Conservation (phyloP, 2,888 invertebrate species). For the Drosophila silvestris region DNA sequence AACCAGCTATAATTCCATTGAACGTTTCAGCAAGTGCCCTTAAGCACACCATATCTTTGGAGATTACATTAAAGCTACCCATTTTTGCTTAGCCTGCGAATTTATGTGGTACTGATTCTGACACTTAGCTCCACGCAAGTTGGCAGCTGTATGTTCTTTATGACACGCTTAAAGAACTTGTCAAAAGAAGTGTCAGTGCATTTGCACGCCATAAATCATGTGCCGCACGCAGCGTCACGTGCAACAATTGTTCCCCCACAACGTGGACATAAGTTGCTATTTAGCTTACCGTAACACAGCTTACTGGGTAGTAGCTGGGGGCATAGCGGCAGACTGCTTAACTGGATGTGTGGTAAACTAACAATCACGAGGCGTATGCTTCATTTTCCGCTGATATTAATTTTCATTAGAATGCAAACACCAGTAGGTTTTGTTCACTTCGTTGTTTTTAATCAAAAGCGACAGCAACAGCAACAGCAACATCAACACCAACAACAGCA, state of each 20-base stretch:
- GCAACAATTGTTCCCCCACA: constrained; percentile 33
- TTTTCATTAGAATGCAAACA: constrained; percentile 38
- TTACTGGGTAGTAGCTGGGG: constrained; percentile 1
- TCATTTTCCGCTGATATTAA: constrained; percentile 39
- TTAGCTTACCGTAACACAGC: constrained; percentile 13
- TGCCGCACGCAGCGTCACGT: constrained; percentile 35
- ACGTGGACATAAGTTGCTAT: constrained; percentile 10
- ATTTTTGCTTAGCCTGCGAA: not conserved
- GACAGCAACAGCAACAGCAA: constrained; percentile 19
- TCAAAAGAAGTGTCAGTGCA: constrained; percentile 42
- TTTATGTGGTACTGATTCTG: not conserved
- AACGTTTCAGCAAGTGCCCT: not conserved
- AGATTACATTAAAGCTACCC: not conserved
- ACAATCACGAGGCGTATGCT: constrained; percentile 18
- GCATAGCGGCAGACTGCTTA: not conserved
- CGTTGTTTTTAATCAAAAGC: constrained; percentile 29
- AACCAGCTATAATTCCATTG: not conserved
- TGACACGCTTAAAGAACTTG: constrained; percentile 39
- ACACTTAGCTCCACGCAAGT: not conserved
- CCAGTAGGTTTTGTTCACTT: constrained; percentile 6
- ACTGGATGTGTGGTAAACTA: not conserved
- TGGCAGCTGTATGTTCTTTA: constrained; percentile 1
- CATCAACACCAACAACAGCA: not conserved
- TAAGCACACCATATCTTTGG: not conserved
- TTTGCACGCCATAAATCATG: constrained; percentile 55